Evolutionary conservation across 2,888 invertebrate genomes (phyloP).

Genomic region (Opisthograptis luteolata): DNA sequence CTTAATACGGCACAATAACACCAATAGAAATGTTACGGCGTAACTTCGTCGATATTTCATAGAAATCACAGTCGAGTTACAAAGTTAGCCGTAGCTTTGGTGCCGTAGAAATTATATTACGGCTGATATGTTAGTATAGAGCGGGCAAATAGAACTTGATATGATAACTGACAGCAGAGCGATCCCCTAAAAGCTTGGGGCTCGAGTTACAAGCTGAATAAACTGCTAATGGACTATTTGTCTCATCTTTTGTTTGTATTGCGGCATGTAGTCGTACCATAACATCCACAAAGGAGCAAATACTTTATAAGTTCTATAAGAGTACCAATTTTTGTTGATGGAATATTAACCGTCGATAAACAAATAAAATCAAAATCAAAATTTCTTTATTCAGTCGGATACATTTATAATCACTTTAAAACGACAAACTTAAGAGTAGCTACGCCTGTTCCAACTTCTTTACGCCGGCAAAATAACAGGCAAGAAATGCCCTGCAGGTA

Average conservation of each 20-base stretch:
- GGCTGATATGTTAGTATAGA: constrained; percentile 19
- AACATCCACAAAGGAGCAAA: too few relatives aligned
- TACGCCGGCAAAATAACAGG: too few relatives aligned
- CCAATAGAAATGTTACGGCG: constrained; percentile 31
- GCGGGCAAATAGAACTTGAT: constrained; percentile 30
- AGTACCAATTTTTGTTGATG: too few relatives aligned
- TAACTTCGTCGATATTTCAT: constrained; percentile 35
- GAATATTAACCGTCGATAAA: too few relatives aligned
- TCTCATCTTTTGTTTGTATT: constrained; percentile 4
- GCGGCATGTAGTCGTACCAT: too few relatives aligned
- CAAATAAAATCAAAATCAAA: too few relatives aligned
- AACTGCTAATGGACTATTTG: constrained; percentile 22
- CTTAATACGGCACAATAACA: constrained; percentile 33
- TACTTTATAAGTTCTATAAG: too few relatives aligned
- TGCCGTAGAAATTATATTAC: constrained; percentile 15
- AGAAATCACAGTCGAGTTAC: constrained; percentile 26
- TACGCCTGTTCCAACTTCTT: too few relatives aligned
- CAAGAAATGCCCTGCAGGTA: too few relatives aligned
- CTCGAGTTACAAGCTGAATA: constrained; percentile 25
- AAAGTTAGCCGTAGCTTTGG: constrained; percentile 24
- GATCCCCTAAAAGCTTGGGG: constrained; percentile 30
- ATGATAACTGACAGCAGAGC: constrained; percentile 29
- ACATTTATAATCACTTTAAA: too few relatives aligned
- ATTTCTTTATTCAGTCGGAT: too few relatives aligned
- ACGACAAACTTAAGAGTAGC: too few relatives aligned